These are phyloP conservation scores for Sitophilus oryzae DNA, from an alignment of 1,140 invertebrate species.

Conservation along the genomic window DNA sequence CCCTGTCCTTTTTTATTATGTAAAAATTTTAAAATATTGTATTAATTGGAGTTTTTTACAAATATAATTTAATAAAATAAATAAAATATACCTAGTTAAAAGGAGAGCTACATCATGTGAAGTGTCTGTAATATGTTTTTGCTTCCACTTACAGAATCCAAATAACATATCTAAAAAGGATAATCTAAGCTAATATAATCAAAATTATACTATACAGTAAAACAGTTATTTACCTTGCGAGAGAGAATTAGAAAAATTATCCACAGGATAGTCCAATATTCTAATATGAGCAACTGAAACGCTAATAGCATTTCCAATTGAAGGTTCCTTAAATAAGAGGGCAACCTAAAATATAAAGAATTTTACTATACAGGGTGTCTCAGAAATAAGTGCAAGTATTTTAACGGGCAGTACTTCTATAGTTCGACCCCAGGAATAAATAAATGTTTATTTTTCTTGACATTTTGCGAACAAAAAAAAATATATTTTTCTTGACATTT, in stretches of 20 bases:
- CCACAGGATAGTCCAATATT: slow-evolving; percentile 46
- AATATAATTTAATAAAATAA: too few species aligned
- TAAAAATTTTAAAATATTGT: too few species aligned
- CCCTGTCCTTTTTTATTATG: too few species aligned
- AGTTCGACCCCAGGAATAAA: background rate
- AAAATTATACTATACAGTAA: background rate
- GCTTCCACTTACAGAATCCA: slow-evolving; percentile 68
- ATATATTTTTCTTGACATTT: too few species aligned
- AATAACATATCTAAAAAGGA: slow-evolving; percentile 59
- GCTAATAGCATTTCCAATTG: slow-evolving; percentile 74
- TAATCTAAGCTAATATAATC: background rate
- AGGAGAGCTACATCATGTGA: slow-evolving; percentile 70
- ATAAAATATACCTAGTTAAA: slow-evolving; percentile 62
- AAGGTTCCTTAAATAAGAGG: slow-evolving; percentile 71
- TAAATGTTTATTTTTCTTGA: too few species aligned
- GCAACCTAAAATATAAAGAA: slow-evolving; percentile 54
- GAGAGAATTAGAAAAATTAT: slow-evolving; percentile 33
- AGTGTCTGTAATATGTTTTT: slow-evolving; percentile 50
- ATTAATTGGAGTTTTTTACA: too few species aligned
- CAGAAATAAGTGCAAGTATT: too few species aligned
- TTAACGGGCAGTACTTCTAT: too few species aligned
- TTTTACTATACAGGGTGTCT: too few species aligned
- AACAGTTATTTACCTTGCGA: slow-evolving; percentile 37
- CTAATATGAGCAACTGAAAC: slow-evolving; percentile 68
- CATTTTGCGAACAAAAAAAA: too few species aligned